These are phyloP conservation scores for Misgurnus anguillicaudatus DNA, from an alignment of 2,113 vertebrate species.

Conservation along the genomic window DNA sequence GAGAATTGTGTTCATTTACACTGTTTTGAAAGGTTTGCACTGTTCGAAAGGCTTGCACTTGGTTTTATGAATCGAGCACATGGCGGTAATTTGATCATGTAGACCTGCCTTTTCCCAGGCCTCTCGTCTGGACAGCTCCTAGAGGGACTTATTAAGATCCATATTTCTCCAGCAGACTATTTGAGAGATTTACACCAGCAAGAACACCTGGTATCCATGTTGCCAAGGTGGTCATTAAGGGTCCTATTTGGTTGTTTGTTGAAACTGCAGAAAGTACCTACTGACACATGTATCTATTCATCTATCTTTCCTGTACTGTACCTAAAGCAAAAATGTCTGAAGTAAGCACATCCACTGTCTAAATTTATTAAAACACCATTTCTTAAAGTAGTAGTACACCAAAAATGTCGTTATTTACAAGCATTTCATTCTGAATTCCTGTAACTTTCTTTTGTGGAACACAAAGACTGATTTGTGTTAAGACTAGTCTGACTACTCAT, in stretches of 20 bases:
- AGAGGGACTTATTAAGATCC: slow-evolving; percentile 75
- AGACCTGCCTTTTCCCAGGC: slow-evolving; percentile 62
- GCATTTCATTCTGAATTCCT: too few relatives aligned
- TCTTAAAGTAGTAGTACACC: neutral
- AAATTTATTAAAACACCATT: neutral
- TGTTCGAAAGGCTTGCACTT: slow-evolving; percentile 25
- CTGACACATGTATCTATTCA: slow-evolving; percentile 20
- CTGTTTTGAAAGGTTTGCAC: slow-evolving; percentile 6
- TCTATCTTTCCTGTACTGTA: neutral
- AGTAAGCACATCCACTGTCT: neutral
- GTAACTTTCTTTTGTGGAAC: too few relatives aligned
- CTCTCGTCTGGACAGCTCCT: slow-evolving; percentile 65
- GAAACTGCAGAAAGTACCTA: slow-evolving; percentile 29
- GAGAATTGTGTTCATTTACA: slow-evolving; percentile 36
- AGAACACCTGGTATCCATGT: slow-evolving; percentile 68
- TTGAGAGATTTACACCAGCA: slow-evolving; percentile 66
- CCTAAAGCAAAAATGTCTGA: neutral
- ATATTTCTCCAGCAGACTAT: slow-evolving; percentile 68
- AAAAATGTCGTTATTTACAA: too few relatives aligned
- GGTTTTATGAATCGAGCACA: slow-evolving; percentile 54
- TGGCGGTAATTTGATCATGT: slow-evolving; percentile 56
- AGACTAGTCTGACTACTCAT: too few relatives aligned
- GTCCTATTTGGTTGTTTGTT: slow-evolving; percentile 42
- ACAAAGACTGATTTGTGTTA: too few relatives aligned
- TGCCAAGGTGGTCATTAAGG: slow-evolving; percentile 53